Evolutionary conservation across 2,888 invertebrate genomes (phyloP).

Genomic region (Drosophila demipolita): DNA sequence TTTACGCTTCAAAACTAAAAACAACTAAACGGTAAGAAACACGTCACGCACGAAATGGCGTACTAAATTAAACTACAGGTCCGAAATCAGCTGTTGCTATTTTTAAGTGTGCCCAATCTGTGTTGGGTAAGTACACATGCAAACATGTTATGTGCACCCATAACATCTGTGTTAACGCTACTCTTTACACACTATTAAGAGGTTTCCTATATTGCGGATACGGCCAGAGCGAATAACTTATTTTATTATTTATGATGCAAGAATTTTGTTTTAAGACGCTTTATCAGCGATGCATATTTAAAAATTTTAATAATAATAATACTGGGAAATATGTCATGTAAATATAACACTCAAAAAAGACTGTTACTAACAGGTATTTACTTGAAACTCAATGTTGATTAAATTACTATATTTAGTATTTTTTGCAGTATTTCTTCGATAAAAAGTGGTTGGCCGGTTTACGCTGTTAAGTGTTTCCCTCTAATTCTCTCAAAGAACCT

Average conservation of each 20-base stretch:
- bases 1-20: constrained; percentile 12
- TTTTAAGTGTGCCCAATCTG: constrained; percentile 12
- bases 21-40: constrained; percentile 11
- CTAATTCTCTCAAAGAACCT: constrained; percentile 25
- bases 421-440: neutral
- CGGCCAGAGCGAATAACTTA: neutral
- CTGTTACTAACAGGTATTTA: neutral
- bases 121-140: neutral
- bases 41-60: constrained; percentile 62
- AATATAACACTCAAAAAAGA: neutral
- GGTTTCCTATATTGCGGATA: neutral
- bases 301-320: neutral
- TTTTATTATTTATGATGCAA: neutral
- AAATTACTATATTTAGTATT: neutral
- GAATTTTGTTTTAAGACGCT: neutral
- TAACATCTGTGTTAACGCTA: neutral
- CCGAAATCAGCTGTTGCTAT: constrained; percentile 44
- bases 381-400: neutral
- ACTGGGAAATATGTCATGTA: neutral
- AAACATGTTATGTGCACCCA: constrained; percentile 26
- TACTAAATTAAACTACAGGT: constrained; percentile 56
- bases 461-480: constrained; percentile 23
- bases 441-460: constrained; percentile 14
- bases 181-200: neutral
- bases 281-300: neutral